Conservation (phyloP, 2,888 invertebrate species). For the Drosophila rubida region DNA sequence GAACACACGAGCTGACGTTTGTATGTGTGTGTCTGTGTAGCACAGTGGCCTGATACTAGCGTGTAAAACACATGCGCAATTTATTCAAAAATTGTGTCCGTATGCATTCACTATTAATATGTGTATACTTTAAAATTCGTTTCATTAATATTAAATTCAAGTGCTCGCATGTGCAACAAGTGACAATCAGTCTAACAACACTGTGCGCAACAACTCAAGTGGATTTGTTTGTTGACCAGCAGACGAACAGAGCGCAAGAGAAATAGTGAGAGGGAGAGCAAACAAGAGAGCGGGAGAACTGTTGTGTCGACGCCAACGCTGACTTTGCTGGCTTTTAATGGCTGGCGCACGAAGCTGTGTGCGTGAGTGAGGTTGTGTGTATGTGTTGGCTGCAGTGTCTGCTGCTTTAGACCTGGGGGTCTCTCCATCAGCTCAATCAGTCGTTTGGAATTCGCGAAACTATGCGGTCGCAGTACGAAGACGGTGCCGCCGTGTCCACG, state of each 20-base stretch:
- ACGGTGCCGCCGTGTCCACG: conserved; percentile 70
- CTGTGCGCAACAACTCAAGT: conserved; percentile 58
- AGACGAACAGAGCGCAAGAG: conserved; percentile 27
- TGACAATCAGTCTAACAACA: conserved; percentile 21
- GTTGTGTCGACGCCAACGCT: conserved; percentile 70
- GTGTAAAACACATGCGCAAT: background rate
- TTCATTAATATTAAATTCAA: background rate
- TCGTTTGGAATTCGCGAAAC: conserved; percentile 84
- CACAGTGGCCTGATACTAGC: conserved; percentile 28
- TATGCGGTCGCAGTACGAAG: conserved; percentile 84
- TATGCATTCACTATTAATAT: background rate
- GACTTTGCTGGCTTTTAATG: conserved; percentile 55
- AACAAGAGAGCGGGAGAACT: conserved; percentile 34
- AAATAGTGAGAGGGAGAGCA: conserved; percentile 11
- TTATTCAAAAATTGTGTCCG: background rate
- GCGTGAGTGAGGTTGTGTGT: conserved; percentile 20
- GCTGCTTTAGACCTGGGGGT: conserved; percentile 42
- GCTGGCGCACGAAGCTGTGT: conserved; percentile 27
- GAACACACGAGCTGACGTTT: conserved; percentile 12
- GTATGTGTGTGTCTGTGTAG: conserved; percentile 6
- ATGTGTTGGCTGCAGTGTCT: conserved; percentile 26
- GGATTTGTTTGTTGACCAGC: conserved; percentile 57
- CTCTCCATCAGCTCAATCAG: conserved; percentile 75
- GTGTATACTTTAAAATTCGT: background rate
- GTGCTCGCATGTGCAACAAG: conserved; percentile 3